Conservation (phyloP, 2,797 vertebrate genomes). For the Manis pentadactyla region DNA sequence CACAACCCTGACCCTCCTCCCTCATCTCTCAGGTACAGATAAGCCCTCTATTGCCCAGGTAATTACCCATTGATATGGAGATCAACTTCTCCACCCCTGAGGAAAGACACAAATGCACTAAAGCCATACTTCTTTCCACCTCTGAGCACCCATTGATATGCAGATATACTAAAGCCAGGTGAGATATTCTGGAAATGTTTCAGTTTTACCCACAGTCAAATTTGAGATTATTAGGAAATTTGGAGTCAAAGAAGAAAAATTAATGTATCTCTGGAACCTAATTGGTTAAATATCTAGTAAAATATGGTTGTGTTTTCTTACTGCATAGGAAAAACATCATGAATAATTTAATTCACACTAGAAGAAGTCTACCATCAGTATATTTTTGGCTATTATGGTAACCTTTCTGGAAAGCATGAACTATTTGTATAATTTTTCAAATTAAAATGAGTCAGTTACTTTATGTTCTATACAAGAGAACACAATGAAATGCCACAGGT, state of each 20-base stretch:
- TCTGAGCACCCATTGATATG: too few relatives aligned
- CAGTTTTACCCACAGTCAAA: not conserved
- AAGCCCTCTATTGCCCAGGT: too few relatives aligned
- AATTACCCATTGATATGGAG: too few relatives aligned
- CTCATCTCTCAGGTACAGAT: too few relatives aligned
- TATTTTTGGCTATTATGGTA: not conserved
- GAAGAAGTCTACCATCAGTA: not conserved
- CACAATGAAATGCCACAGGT: not conserved
- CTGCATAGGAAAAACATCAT: not conserved
- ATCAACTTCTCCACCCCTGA: too few relatives aligned
- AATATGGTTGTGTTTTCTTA: not conserved
- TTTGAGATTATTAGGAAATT: constrained; percentile 36
- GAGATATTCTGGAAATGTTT: too few relatives aligned
- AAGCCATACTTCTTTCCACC: too few relatives aligned
- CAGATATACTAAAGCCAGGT: too few relatives aligned
- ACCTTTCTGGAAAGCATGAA: constrained; percentile 29
- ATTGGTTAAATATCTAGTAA: not conserved
- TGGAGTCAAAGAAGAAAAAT: constrained; percentile 3
- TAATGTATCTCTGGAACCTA: not conserved
- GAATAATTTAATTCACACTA: constrained; percentile 32
- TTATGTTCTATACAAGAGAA: not conserved
- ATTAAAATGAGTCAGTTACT: not conserved
- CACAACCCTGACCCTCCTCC: too few relatives aligned
- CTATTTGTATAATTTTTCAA: constrained; percentile 1
- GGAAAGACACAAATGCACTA: too few relatives aligned